phyloP scores from a whole-genome alignment of 2,113 vertebrate genomes.

The Tamias sibiricus region DNA sequence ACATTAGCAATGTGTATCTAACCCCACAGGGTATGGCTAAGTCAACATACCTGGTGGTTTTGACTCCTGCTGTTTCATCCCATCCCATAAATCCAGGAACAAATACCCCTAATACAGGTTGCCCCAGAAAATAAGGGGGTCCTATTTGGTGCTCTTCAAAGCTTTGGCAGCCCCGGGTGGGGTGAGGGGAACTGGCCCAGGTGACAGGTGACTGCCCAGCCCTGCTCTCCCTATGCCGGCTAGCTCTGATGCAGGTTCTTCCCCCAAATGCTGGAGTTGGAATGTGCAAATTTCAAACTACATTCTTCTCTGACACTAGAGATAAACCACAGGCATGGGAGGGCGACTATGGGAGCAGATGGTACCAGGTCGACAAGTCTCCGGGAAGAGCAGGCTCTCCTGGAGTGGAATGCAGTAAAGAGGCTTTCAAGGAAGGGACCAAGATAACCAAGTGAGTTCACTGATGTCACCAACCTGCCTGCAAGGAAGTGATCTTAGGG shows the following conservation, averaged over 20 bases:
- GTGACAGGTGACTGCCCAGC: background rate
- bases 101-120: background rate
- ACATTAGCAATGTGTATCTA: background rate
- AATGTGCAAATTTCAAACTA: conserved; percentile 76
- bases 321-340: conserved; percentile 82
- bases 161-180: background rate
- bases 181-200: background rate
- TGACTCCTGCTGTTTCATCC: background rate
- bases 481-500: conserved; percentile 41
- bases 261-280: conserved; percentile 34
- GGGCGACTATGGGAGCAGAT: conserved; percentile 74
- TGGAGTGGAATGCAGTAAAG: conserved; percentile 24
- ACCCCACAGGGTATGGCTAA: background rate
- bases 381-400: conserved; percentile 59
- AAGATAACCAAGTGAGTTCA: background rate
- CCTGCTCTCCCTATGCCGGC: background rate
- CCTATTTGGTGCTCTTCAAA: background rate
- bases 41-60: background rate
- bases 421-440: background rate
- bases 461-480: background rate
- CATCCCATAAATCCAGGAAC: background rate
- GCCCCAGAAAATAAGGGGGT: background rate
- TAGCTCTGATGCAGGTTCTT: background rate
- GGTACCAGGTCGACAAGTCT: conserved; percentile 86
- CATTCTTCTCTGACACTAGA: conserved; percentile 87